These are phyloP conservation scores for Lophochroa leadbeateri DNA, from an alignment of 2,113 vertebrate species.

Conservation along the genomic window DNA sequence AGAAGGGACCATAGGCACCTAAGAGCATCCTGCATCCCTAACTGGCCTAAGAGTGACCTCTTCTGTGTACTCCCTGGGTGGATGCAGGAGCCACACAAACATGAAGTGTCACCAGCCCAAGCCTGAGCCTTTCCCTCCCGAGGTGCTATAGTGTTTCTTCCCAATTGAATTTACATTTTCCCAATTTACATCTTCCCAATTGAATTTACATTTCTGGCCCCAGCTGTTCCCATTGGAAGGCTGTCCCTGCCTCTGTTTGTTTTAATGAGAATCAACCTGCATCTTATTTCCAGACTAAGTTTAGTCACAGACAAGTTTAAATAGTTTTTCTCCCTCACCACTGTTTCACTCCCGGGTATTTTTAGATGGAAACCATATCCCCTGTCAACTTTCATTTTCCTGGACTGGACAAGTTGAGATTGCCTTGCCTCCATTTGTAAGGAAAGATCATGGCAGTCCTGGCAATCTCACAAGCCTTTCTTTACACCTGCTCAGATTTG, in stretches of 20 bases:
- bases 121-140: not conserved
- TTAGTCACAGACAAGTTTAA: conserved; percentile 43
- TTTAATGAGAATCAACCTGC: not conserved
- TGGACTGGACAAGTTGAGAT: not conserved
- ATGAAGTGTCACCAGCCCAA: fast-evolving
- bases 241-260: not conserved
- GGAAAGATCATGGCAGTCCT: not conserved
- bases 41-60: not conserved
- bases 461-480: not conserved
- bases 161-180: not conserved
- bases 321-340: not conserved
- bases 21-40: not conserved
- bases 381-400: not conserved
- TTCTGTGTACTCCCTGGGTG: not conserved
- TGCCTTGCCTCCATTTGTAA: not conserved
- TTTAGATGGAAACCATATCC: conserved; percentile 51
- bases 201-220: not conserved
- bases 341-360: not conserved
- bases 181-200: not conserved
- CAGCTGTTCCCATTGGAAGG: not conserved
- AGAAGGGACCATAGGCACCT: not conserved
- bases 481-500: not conserved
- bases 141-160: not conserved
- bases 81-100: not conserved
- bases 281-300: conserved; percentile 35